These are phyloP conservation scores for Tapirus indicus DNA, from an alignment of 2,797 vertebrate species.

Conservation along the genomic window DNA sequence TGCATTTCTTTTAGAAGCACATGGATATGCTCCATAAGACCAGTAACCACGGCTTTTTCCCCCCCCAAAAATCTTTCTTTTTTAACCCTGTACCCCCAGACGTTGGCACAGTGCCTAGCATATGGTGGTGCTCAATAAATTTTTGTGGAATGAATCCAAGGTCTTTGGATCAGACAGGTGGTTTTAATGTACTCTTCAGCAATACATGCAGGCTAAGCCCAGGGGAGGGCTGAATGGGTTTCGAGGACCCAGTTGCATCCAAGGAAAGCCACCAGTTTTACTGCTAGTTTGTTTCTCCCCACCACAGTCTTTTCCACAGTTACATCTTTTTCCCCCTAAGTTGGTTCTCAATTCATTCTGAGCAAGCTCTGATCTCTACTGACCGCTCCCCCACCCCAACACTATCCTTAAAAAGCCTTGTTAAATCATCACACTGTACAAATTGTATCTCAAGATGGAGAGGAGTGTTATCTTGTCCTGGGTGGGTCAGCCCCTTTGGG, in stretches of 20 bases:
- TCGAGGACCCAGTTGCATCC: not conserved
- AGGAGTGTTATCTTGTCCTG: not conserved
- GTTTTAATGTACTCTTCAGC: not conserved
- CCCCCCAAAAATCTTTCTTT: not conserved
- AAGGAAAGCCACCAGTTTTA: not conserved
- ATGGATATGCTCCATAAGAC: not conserved
- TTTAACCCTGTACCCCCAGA: not conserved
- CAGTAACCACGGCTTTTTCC: not conserved
- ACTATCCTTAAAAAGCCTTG: not conserved
- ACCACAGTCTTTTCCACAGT: accelerated
- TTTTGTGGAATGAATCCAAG: not conserved
- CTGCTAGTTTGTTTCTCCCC: not conserved
- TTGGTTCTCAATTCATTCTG: not conserved
- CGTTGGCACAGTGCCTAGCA: not conserved
- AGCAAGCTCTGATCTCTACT: not conserved
- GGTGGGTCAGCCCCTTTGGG: not conserved
- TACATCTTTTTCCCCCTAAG: not conserved
- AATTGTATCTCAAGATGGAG: not conserved
- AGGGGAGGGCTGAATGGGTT: too few species aligned
- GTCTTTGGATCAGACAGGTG: not conserved
- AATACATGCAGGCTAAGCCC: accelerated
- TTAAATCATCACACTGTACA: not conserved
- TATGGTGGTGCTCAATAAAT: not conserved
- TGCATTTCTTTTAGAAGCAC: not conserved
- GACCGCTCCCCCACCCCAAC: too few species aligned